Evolutionary conservation across 2,888 invertebrate species (phyloP), one percentile per base, ranked within the genome.

Genomic region (Ectropis crepuscularia): DNA sequence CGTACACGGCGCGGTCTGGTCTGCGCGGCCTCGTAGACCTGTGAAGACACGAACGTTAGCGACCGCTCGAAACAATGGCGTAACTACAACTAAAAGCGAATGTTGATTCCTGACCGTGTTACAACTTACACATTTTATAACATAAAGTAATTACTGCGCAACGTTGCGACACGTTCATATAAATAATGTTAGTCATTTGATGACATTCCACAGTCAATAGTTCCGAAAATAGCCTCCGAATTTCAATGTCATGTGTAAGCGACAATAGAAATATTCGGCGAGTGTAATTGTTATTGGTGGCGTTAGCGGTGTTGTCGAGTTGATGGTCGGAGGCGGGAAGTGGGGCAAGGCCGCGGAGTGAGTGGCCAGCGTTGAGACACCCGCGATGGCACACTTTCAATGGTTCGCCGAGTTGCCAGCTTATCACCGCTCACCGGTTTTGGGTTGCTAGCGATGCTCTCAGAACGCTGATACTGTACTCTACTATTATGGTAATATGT

Each of bases 1-100:
- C 95, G 91, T 97, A 97, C 55, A 96, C 95, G 16, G 96, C 96
- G 46, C 95, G 94, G 85, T 97, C 97, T 53, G 97, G 97, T 71
- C 96, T 94, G 63, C 95, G 94, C 49, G 91, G 90, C 74, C 85
- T 91, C 50, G 87, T 77, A 57, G 91, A 83, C 80, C 90, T 90
- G 83, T 47, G 50, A 79, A 74, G 79, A 78, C 71, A 51, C 47
- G 36, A 6, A 45, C 43, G 12, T 58, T 45, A 45, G 37, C 54
- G 63, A 53, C 53, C 64, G 57, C 10, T 61, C 64, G 39, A 42
- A 50, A 57, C 64, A 61, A 57, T 65, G 60, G 61, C 60, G 48
- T 57, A 48, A 61, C 48, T 57, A 6, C 16, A 28, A 60, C 64
- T 65, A 49, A 64, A 55, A 54, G 55, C 55, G 55, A 64, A 64